phyloP scores from a whole-genome alignment of 2,888 invertebrate species.

The Pollenia angustigena region DNA sequence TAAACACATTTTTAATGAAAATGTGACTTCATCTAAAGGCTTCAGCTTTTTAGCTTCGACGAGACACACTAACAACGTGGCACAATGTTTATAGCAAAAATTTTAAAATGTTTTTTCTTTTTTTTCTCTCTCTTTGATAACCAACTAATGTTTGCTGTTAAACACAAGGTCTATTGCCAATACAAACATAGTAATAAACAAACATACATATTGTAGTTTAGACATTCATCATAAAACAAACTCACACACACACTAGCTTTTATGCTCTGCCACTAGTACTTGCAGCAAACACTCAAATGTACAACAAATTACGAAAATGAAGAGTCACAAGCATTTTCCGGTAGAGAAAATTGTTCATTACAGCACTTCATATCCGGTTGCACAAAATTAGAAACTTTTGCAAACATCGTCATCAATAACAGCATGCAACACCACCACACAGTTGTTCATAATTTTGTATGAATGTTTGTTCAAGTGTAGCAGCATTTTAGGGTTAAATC shows the following conservation, averaged over 20 bases:
- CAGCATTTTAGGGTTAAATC: constrained; percentile 30
- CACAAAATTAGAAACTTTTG: constrained; percentile 80
- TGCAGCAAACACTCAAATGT: constrained; percentile 57
- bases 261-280: neutral
- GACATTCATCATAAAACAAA: neutral
- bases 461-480: neutral
- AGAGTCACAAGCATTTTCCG: constrained; percentile 81
- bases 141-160: constrained; percentile 56
- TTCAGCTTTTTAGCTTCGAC: constrained; percentile 3
- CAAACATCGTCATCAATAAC: constrained; percentile 51
- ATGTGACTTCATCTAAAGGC: constrained; percentile 49
- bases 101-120: constrained; percentile 29
- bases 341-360: constrained; percentile 90
- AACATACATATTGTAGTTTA: neutral
- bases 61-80: constrained; percentile 22
- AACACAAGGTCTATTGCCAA: constrained; percentile 63
- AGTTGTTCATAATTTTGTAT: neutral
- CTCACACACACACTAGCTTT: neutral
- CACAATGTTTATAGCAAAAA: constrained; percentile 49
- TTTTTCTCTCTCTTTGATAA: constrained; percentile 7
- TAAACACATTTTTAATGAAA: constrained; percentile 70
- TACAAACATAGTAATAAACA: constrained; percentile 51
- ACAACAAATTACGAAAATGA: constrained; percentile 76
- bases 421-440: neutral
- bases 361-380: constrained; percentile 94